Evolutionary conservation across 2,113 vertebrate species (phyloP), one percentile per base, ranked within the genome.

Genomic region (Chaetodon auriga): DNA sequence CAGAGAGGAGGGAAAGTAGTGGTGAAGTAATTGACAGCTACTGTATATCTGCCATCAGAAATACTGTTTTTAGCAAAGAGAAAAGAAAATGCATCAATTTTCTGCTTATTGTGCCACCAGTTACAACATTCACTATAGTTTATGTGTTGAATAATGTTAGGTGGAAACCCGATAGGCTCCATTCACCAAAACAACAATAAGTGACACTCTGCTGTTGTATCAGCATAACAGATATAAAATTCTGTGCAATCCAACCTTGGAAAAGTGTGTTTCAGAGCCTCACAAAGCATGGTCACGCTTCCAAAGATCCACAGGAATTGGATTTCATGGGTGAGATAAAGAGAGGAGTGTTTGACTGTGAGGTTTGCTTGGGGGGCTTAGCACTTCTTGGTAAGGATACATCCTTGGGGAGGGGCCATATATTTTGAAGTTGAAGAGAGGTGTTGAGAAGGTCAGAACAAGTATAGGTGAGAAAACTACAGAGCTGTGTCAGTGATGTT

Each of bases 301-400:
- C 36, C 14, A 45, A 69, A 71, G 66, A 81, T 72, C 84, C 86
- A 46, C 21, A 78, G 5, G 84, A 93, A 90, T 86, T 88, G 82
- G 87, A 90, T 91, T 90, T 90, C 87, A 91, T 77, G 88, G 89
- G 51, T 55, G 61, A 89, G 80, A 90, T 66, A 80, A 87, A 78
- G 75, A 69, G 75, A 70, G 38, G 86, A 65, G 82, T 15, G 8
- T 90, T 88, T 82, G 60, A 38, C 55, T 89, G 45, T 69, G 80
- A 84, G 78, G 62, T 83, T 81, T 4, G 68, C 88, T 89, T 18
- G 1, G 13, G 48, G 81, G 68, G 78, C 61, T 90, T 82, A 85
- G 68, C 15, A n/a, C 77, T 58, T 65, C 66, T 45, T 81, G 25
- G 79, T 86, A 66, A 79, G 55, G 74, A 87, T 76, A 75, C 75